Evolutionary conservation across 1,140 invertebrate genomes (phyloP), one percentile per base, ranked within the genome.

Genomic region (Drosophila parabipectinata): DNA sequence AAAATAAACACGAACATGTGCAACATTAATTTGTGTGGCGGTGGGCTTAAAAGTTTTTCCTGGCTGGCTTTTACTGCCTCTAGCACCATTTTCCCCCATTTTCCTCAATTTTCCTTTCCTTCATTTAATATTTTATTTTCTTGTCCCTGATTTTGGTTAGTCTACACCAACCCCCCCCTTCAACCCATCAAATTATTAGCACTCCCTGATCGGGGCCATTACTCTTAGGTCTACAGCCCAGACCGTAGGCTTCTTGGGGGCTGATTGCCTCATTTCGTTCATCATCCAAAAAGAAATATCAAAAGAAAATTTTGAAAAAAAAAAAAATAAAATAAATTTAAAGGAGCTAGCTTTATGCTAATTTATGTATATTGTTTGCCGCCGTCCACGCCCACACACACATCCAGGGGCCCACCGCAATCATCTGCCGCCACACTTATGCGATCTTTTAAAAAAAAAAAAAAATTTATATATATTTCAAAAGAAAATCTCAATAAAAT

Each of bases 21-120:
- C 82, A 87, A 87, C 82, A 85, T 81, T 87, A 39, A 60, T 44
- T 77, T 77, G 73, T 77, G 73, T 69, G 73, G 69, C 64, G 62
- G 72, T 64, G 60, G 60, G 55, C 64, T 67, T 48, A 77, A 88
- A 79, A 64, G 72, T 85, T 80, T 9, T 7, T 6, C 26, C 18
- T 18, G 18, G 18, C 18, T n/a, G 21, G 18, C 15, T 44, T 59
- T 41, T 45, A 9, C 32, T 21, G 30, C 34, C 18, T 18, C 18
- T 18, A 18, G 18, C 18, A 1, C 18, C 18, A 18, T 18, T 18
- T 18, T 18, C 18, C 18, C 21, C 3, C 21, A 21, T 21, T 21
- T 21, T 21, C 21, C 21, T 3, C 21, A n/a, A n/a, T n/a, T n/a
- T n/a, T n/a, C 2, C 1, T 12, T 39, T 39, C n/a, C 7, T 21